phyloP scores from a whole-genome alignment of 64 coral and sea anemone species.

The Exaiptasia diaphana region DNA sequence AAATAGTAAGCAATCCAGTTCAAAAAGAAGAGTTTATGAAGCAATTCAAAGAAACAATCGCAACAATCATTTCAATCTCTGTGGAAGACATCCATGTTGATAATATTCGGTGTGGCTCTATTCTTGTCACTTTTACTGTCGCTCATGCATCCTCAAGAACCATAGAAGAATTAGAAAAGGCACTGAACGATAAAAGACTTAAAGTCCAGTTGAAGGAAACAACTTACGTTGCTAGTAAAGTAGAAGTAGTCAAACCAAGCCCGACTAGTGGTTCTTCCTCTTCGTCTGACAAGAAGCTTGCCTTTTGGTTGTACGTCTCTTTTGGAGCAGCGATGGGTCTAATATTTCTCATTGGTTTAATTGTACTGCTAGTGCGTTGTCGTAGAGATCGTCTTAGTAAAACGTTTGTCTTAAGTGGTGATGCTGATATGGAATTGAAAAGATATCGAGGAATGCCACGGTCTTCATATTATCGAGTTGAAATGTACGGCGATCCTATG shows the following conservation, averaged over 20 bases:
- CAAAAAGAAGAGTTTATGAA: conserved; percentile 1
- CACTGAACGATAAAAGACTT: conserved; percentile 9
- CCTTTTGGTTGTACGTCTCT: conserved; percentile 61
- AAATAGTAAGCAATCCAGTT: background rate
- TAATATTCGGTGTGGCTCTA: conserved; percentile 43
- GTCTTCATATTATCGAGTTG: conserved; percentile 41
- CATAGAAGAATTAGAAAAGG: conserved; percentile 3
- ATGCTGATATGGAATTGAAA: conserved; percentile 49
- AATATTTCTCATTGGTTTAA: conserved; percentile 62
- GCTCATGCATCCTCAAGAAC: conserved; percentile 16
- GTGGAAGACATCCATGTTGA: background rate
- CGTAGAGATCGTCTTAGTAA: conserved; percentile 44
- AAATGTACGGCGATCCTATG: conserved; percentile 72
- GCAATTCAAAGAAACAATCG: background rate
- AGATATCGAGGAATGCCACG: conserved; percentile 59
- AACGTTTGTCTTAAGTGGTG: conserved; percentile 26
- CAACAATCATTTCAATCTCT: background rate
- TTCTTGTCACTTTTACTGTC: conserved; percentile 53
- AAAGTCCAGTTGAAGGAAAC: background rate
- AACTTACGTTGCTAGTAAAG: conserved; percentile 6
- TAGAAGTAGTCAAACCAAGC: conserved; percentile 28
- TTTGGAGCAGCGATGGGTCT: conserved; percentile 65
- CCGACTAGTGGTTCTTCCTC: no score
- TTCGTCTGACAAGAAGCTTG: background rate
- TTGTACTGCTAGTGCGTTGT: conserved; percentile 52